phyloP scores from a whole-genome alignment of 2,888 invertebrate species.

The Danaus chrysippus region DNA sequence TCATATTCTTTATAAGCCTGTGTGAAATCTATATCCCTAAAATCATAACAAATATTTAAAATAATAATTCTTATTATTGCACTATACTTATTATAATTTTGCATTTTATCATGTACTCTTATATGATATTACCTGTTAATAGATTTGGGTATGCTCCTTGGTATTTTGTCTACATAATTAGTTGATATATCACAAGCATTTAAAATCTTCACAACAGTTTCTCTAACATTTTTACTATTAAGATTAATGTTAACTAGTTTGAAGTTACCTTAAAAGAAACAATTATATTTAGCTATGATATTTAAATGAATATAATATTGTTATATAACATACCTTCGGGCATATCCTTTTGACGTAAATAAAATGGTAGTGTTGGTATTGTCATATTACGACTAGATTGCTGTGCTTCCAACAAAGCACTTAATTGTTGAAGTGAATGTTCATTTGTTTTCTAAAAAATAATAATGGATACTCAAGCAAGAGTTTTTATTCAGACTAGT shows the following conservation, averaged over 20 bases:
- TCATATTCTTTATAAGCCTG: slow-evolving; percentile 57
- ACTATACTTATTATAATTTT: no score
- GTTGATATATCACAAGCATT: slow-evolving; percentile 91
- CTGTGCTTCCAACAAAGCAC: slow-evolving; percentile 89
- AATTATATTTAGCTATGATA: neutral
- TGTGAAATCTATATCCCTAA: slow-evolving; percentile 48
- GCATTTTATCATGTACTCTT: neutral
- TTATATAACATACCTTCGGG: slow-evolving; percentile 62
- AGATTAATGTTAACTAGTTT: slow-evolving; percentile 86
- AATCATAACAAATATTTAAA: slow-evolving; percentile 26
- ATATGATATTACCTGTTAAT: slow-evolving; percentile 48
- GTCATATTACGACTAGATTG: slow-evolving; percentile 81
- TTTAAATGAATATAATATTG: neutral
- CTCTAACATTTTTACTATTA: slow-evolving; percentile 82
- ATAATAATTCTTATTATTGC: no score
- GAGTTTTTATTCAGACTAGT: no score
- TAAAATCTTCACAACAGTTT: slow-evolving; percentile 86
- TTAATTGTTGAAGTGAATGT: slow-evolving; percentile 91
- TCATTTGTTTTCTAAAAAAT: slow-evolving; percentile 89
- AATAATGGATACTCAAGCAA: slow-evolving; percentile 10
- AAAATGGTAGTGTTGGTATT: slow-evolving; percentile 86
- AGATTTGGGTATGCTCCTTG: slow-evolving; percentile 48
- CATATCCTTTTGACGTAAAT: slow-evolving; percentile 83
- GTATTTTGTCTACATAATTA: slow-evolving; percentile 89
- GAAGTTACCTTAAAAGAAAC: slow-evolving; percentile 79